Conservation (phyloP, 2,888 invertebrate species). For the Zygaena filipendulae region DNA sequence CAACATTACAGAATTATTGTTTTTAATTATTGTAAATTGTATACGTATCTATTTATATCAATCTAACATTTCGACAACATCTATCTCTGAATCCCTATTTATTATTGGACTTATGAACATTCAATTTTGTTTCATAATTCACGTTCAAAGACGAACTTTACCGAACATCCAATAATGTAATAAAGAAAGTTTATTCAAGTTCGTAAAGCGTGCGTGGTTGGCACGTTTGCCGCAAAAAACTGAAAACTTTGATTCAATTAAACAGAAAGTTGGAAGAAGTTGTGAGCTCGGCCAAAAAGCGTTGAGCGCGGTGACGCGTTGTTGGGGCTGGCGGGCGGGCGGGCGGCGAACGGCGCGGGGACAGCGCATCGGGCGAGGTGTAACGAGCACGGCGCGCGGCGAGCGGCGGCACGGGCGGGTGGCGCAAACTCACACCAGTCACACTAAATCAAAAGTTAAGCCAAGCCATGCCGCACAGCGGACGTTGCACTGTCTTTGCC, state of each 20-base stretch:
- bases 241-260: constrained; percentile 68
- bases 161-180: constrained; percentile 67
- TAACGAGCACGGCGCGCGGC: too few species aligned
- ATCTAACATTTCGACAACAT: too few species aligned
- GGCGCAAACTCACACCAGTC: too few species aligned
- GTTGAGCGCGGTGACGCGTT: constrained; percentile 25
- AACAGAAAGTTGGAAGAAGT: constrained; percentile 61
- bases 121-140: constrained; percentile 21
- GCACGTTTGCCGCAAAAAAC: constrained; percentile 64
- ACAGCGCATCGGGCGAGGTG: too few species aligned
- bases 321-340: constrained; percentile 18
- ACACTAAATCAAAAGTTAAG: constrained; percentile 38
- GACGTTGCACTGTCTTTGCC: constrained; percentile 5
- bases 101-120: too few species aligned
- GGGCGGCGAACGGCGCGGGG: constrained; percentile 10
- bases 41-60: too few species aligned
- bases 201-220: constrained; percentile 60
- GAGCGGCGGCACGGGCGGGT: too few species aligned
- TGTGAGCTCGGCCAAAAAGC: constrained; percentile 39
- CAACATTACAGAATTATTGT: too few species aligned
- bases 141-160: constrained; percentile 62
- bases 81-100: too few species aligned
- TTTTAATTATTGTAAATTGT: too few species aligned
- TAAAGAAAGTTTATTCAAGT: constrained; percentile 60
- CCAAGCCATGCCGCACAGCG: too few species aligned